Evolutionary conservation across 1,140 invertebrate genomes (phyloP).

Genomic region (Drosophila orena): DNA sequence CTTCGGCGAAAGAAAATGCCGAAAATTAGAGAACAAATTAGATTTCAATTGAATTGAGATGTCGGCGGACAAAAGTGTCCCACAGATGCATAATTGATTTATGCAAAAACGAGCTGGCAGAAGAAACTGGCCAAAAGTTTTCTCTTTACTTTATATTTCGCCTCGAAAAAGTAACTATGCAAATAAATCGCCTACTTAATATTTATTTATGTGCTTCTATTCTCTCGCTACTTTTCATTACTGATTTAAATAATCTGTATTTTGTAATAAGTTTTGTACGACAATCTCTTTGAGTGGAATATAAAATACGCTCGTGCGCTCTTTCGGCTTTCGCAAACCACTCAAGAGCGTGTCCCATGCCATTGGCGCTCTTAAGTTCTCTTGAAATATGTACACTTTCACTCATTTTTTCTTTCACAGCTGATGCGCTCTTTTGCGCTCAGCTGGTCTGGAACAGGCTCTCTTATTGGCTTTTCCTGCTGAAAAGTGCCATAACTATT

Average conservation of each 20-base stretch:
- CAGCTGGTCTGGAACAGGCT: conserved; percentile 35
- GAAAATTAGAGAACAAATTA: conserved; percentile 58
- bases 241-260: conserved; percentile 36
- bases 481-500: neutral
- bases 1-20: conserved; percentile 29
- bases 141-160: neutral
- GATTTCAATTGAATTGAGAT: conserved; percentile 63
- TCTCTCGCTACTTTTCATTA: conserved; percentile 4
- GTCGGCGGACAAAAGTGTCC: conserved; percentile 56
- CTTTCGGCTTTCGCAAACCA: neutral
- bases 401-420: conserved; percentile 55
- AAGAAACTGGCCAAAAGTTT: conserved; percentile 19
- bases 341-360: conserved; percentile 6
- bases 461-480: conserved; percentile 1
- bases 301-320: neutral
- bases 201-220: conserved; percentile 29
- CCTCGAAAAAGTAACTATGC: conserved; percentile 14
- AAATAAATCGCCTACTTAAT: conserved; percentile 29
- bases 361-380: neutral
- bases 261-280: conserved; percentile 23
- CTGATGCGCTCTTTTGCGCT: conserved; percentile 32
- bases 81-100: conserved; percentile 75
- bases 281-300: conserved; percentile 21
- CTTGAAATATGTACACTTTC: conserved; percentile 1
- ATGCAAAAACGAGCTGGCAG: conserved; percentile 38